These are phyloP conservation scores for Latrodectus elegans DNA, from an alignment of 2,888 invertebrate genomes.

Conservation along the genomic window DNA sequence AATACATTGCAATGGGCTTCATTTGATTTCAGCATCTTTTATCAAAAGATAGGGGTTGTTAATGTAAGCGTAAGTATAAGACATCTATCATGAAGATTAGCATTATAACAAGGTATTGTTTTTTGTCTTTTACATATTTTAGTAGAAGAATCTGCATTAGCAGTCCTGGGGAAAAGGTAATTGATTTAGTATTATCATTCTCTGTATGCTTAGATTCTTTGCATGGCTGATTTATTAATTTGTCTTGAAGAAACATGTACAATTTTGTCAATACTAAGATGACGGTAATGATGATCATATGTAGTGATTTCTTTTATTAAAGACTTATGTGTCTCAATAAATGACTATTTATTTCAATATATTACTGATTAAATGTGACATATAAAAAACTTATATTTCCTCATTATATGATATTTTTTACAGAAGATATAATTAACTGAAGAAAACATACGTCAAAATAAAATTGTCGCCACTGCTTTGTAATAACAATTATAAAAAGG, in stretches of 20 bases:
- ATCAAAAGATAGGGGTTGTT: too few relatives aligned
- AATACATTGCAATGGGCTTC: too few relatives aligned
- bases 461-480: too few relatives aligned
- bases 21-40: too few relatives aligned
- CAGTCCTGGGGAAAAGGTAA: conserved; percentile 51
- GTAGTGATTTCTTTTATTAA: conserved; percentile 63
- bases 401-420: too few relatives aligned
- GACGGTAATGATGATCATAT: conserved; percentile 56
- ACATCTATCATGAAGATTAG: too few relatives aligned
- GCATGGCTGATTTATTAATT: conserved; percentile 43
- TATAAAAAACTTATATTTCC: too few relatives aligned
- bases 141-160: background rate
- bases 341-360: conserved; percentile 10
- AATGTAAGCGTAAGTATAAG: too few relatives aligned
- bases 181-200: conserved; percentile 36
- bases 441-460: too few relatives aligned
- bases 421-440: background rate
- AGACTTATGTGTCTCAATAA: conserved; percentile 60
- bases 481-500: too few relatives aligned
- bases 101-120: background rate
- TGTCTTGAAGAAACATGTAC: conserved; percentile 58
- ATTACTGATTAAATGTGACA: too few relatives aligned
- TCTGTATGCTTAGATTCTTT: conserved; percentile 32
- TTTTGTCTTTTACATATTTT: background rate
- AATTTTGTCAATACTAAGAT: conserved; percentile 31